phyloP scores from a whole-genome alignment of 2,113 vertebrate species.

The Ictalurus furcatus region DNA sequence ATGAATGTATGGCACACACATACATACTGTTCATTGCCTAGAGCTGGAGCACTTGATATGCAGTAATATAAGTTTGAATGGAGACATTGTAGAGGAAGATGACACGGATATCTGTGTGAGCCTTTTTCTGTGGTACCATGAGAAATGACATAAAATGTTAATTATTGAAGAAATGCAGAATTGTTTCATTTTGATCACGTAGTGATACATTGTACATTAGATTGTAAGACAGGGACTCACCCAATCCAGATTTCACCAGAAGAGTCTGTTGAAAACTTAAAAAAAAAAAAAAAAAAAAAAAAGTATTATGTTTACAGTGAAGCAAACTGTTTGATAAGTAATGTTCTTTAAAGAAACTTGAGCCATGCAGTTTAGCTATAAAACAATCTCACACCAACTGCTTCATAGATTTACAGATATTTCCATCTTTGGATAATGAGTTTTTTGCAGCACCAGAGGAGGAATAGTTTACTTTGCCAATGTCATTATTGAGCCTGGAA shows the following conservation, averaged over 20 bases:
- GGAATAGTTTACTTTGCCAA: not conserved
- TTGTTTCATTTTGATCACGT: not conserved
- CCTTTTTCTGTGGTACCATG: not conserved
- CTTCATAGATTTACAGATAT: not conserved
- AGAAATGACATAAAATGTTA: not conserved
- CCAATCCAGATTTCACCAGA: not conserved
- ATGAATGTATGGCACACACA: not conserved
- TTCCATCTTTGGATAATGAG: not conserved
- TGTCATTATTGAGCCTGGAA: conserved; percentile 3
- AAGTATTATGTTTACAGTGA: not conserved
- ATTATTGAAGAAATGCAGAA: not conserved
- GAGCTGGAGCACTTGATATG: not conserved
- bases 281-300: not conserved
- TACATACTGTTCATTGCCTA: not conserved
- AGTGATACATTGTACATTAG: not conserved
- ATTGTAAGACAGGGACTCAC: not conserved
- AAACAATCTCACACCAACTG: not conserved
- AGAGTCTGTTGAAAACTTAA: not conserved
- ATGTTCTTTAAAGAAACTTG: not conserved
- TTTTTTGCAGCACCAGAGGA: conserved; percentile 6
- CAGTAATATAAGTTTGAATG: not conserved
- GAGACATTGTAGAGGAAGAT: not conserved
- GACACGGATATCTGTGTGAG: not conserved
- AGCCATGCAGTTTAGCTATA: not conserved
- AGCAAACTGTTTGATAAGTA: not conserved